Percentiles rank a stretch among this genome's conserved stretches.
These are phyloP conservation scores for Oryzias woworae DNA, from an alignment of 2,113 vertebrate genomes.

Conservation along the genomic window DNA sequence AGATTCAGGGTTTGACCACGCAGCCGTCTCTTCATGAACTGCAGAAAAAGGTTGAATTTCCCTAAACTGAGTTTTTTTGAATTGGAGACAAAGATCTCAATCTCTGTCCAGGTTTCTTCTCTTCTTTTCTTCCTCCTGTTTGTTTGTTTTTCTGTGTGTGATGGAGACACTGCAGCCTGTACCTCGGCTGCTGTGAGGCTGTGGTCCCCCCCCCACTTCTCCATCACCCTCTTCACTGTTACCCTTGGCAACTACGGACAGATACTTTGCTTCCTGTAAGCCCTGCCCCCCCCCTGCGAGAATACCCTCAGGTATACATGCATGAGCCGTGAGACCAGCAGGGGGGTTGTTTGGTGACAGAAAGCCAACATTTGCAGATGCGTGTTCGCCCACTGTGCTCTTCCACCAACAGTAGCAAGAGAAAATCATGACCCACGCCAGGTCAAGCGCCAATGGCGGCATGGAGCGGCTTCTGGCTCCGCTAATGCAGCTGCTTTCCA, in stretches of 20 bases:
- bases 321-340: constrained; percentile 9
- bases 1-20: too few relatives aligned
- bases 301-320: constrained; percentile 17
- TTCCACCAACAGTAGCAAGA: constrained; percentile 33
- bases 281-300: constrained; percentile 23
- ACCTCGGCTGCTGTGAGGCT: constrained; percentile 47
- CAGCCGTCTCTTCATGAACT: too few relatives aligned
- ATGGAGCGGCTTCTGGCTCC: constrained; percentile 19
- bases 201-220: constrained; percentile 28
- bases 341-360: constrained; percentile 5
- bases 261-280: constrained; percentile 46
- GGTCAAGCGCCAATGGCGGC: constrained; percentile 48
- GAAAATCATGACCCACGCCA: constrained; percentile 54
- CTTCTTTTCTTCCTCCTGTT: constrained; percentile 41
- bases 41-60: too few relatives aligned
- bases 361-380: constrained; percentile 7
- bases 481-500: constrained; percentile 19
- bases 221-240: constrained; percentile 42
- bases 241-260: constrained; percentile 70
- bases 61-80: too few relatives aligned
- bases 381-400: constrained; percentile 19
- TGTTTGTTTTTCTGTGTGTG: constrained; percentile 26
- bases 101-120: background rate
- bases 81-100: background rate
- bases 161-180: constrained; percentile 41